Evolutionary conservation across 1,140 invertebrate genomes (phyloP).

Genomic region (Drosophila tristis): DNA sequence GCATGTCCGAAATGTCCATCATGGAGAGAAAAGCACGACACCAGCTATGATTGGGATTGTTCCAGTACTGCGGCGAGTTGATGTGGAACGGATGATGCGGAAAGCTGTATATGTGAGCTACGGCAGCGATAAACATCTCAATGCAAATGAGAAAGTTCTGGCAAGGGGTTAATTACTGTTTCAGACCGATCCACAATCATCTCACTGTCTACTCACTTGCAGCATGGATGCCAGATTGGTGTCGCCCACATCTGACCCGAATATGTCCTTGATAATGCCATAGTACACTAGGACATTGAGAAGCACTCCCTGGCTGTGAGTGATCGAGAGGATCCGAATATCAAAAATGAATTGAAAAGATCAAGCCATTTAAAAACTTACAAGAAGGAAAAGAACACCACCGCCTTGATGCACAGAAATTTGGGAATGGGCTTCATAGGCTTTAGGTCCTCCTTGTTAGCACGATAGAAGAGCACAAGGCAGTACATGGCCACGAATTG

Average conservation of each 20-base stretch:
- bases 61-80: conserved; percentile 84
- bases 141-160: conserved; percentile 98
- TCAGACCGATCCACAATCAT: no score
- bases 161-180: conserved; percentile 23
- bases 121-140: conserved; percentile 98
- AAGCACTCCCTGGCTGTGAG: conserved; percentile 94
- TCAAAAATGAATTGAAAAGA: background rate
- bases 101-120: conserved; percentile 98
- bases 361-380: conserved; percentile 86
- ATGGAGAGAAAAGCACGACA: conserved; percentile 90
- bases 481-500: conserved; percentile 99
- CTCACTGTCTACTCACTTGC: conserved; percentile 86
- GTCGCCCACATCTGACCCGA: conserved; percentile 85
- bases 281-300: conserved; percentile 94
- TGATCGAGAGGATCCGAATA: conserved; percentile 67
- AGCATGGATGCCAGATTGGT: conserved; percentile 89
- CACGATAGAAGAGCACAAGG: conserved; percentile 96
- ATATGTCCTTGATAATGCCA: conserved; percentile 88
- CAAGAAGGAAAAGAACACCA: conserved; percentile 99
- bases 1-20: conserved; percentile 98
- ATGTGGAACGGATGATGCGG: conserved; percentile 92
- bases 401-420: conserved; percentile 99
- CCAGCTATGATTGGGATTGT: conserved; percentile 84
- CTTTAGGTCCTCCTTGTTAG: conserved; percentile 92
- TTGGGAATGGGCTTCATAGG: conserved; percentile 97